Conservation (phyloP, 2,797 vertebrate species). For the Podarcis siculus region DNA sequence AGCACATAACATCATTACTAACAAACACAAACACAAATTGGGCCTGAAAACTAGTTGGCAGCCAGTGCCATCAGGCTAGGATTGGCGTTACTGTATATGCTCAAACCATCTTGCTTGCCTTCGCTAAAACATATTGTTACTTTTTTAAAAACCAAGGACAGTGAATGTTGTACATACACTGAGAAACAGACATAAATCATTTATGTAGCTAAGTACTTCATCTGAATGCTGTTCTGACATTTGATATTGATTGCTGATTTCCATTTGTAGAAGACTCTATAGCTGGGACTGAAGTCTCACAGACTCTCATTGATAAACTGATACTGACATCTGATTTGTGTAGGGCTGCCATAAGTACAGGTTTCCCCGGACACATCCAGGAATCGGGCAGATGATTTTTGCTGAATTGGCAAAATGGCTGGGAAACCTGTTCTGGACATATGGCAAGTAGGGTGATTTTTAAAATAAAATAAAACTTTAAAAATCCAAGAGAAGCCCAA, state of each 20-base stretch:
- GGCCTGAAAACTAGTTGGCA: no score
- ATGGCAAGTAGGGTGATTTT: no score
- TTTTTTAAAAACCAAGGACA: background rate
- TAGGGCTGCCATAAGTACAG: no score
- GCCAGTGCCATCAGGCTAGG: no score
- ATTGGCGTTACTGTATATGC: no score
- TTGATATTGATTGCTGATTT: background rate
- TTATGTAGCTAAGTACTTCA: background rate
- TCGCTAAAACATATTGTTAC: background rate
- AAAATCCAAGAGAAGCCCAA: no score
- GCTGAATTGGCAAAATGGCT: no score
- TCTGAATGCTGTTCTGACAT: background rate
- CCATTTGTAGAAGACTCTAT: background rate
- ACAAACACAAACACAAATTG: background rate
- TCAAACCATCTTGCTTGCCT: background rate
- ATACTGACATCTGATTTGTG: background rate
- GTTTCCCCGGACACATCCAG: no score
- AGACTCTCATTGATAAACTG: background rate
- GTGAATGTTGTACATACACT: background rate
- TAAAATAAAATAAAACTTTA: no score
- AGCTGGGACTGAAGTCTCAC: background rate
- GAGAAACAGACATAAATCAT: background rate
- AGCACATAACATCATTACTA: no score
- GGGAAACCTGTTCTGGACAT: no score
- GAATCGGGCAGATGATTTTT: no score